Evolutionary conservation across 2,113 vertebrate genomes (phyloP), one percentile per base, ranked within the genome.

Genomic region (Pantherophis guttatus): DNA sequence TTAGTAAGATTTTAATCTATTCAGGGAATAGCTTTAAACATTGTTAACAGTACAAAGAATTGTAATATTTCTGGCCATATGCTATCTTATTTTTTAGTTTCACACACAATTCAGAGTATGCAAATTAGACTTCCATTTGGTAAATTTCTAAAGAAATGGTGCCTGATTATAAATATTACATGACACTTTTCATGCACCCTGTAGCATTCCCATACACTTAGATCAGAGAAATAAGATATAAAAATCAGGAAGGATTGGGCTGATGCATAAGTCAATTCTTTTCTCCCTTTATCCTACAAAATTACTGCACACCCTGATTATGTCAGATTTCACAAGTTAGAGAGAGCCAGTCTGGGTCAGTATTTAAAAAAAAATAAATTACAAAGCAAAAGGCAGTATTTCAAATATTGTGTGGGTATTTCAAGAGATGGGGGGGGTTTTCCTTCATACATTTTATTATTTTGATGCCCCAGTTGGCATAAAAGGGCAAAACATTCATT

Each of bases 81-180:
- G 97, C 94, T 97, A 48, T 48, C 92, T 93, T 92, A 52, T 75
- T 96, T 92, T 93, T 97, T 92, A 95, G 33, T 62, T 94, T 94
- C 94, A 94, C 93, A 95, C 12, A 95, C 97, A 97, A 95, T 93
- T 96, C 55, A 86, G 97, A 97, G 95, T 86, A 96, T 96, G 96
- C 75, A 95, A 95, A 96, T 96, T 12, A 95, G 95, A 96, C 97
- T 96, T 96, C 96, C 57, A 93, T 96, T 23, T 85, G 52, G 29
- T 86, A 59, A 58, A 90, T 90, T 96, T 95, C 94, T 90, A 97
- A 97, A 97, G 97, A 95, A 93, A 96, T 96, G 94, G 94, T 96
- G 11, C 90, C 95, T 87, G 92, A 91, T 95, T 95, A 96, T 93
- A 94, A 96, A 95, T 94, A 92, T 93, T 59, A 3, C 58, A 93